Evolutionary conservation across 2,888 invertebrate genomes (phyloP), one percentile per base, ranked within the genome.

Genomic region (Rambutsinella grinnellia): DNA sequence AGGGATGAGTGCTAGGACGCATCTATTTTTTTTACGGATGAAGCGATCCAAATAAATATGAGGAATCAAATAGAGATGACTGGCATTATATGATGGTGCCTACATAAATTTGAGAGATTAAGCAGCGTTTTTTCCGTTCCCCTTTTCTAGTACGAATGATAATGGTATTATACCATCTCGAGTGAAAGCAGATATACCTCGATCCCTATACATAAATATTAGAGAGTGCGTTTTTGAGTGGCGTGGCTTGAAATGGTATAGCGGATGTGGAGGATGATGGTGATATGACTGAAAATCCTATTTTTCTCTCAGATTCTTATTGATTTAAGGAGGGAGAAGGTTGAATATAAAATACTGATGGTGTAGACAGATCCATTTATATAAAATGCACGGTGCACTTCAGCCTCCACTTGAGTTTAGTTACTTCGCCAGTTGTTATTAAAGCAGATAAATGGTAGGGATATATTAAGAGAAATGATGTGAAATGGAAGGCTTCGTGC

Each of bases 101-200:
- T 66, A 66, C 63, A 63, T 63, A 63, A 56, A 66, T 70, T 61
- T 69, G 51, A 24, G 19, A 61, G 69, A 69, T 69, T 69, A 69
- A 61, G 61, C 24, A 17, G 46, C 47, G 26, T 61, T 61, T 54
- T 68, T 68, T 49, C 49, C 49, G n/a, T 54, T 65, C 54, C 23
- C 6, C 36, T 36, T 36, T 13, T 36, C 36, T 36, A 8, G 54
- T 54, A 49, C 44, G 21, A 51, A 36, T 36, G 36, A 36, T 36
- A 36, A 36, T 8, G 36, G 36, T 13, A 36, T 36, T 36, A 36
- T 36, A 36, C 13, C 36, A 36, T 36, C 36, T 36, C 36, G 36
- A 36, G 36, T 5, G 36, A 36, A n/a, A n/a, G n/a, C n/a, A n/a
- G n/a, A n/a, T n/a, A n/a, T n/a, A n/a, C n/a, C n/a, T n/a, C n/a